Base-by-base conservation (phyloP, 1,140 invertebrate species). In the Drosophila dunni region DNA sequence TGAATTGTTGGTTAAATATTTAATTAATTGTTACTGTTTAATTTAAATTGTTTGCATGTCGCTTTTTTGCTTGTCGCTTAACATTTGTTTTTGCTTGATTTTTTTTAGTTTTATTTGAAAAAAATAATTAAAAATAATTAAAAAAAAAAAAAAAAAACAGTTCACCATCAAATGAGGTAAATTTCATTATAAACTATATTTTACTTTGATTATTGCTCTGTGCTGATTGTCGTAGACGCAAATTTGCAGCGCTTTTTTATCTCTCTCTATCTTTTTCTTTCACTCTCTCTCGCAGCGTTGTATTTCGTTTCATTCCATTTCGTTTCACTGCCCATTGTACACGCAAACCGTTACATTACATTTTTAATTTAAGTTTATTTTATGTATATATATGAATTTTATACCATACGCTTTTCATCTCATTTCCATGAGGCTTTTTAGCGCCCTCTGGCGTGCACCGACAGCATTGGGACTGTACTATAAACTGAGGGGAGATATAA, bases 121-220 rank as follows among this genome's bases (percentile, higher is more conserved):
- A 48, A 38, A 42, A n/a, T n/a, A n/a, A n/a, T n/a, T n/a, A 11
- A 33, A 62, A 36, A 45, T 15, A 42, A 48, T 48, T 15, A 56
- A 2, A 48, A 38, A 42, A 15, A n/a, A 38, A 36, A 45, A 33
- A 42, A 10, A 56, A 36, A 51, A 45, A 46, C 9, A 67, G 24
- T 67, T 53, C 29, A 72, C 62, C 70, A 67, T 67, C 69, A 54
- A 67, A 61, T 24, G 56, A 73, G 70, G 70, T 73, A 73, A 71
- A 61, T 73, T 73, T 46, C 17, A 42, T 45, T 7, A 56, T 11
- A 56, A 24, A 63, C 40, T 50, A 8, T 50, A 50, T 48, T n/a
- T 34, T 42, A 38, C 50, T 58, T 29, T 38, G 11, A 67, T 60
- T 54, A 56, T 50, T 29, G 40, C 51, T 62, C 9, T 72, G 3